A percentile compares a stretch with the other conserved stretches of the same genome.
These are phyloP conservation scores for Ferrisia virgata DNA, from an alignment of 2,888 invertebrate genomes.

Conservation along the genomic window DNA sequence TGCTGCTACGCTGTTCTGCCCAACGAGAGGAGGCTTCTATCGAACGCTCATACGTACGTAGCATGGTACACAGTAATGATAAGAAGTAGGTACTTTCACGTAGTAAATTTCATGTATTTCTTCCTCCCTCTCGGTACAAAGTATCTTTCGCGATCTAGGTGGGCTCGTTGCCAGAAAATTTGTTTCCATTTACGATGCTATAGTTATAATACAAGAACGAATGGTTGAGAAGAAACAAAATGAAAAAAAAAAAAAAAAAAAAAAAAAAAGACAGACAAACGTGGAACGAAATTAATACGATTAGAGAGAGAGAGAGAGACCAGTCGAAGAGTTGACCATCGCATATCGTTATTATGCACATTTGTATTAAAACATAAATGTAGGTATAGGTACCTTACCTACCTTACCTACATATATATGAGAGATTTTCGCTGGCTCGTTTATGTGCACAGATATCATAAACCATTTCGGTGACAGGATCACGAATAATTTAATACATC, in stretches of 20 bases:
- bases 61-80: too few relatives aligned
- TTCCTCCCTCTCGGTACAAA: not conserved
- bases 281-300: not conserved
- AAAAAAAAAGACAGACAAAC: not conserved
- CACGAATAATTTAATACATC: constrained; percentile 8
- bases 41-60: too few relatives aligned
- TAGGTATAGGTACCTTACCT: too few relatives aligned
- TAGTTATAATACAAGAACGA: not conserved
- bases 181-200: not conserved
- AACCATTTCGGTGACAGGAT: constrained; percentile 9
- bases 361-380: too few relatives aligned
- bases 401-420: not conserved
- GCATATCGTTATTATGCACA: not conserved
- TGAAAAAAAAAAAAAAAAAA: not conserved
- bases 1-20: too few relatives aligned
- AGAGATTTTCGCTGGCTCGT: not conserved
- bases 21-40: too few relatives aligned
- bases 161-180: constrained; percentile 23
- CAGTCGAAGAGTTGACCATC: constrained; percentile 1
- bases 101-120: not conserved
- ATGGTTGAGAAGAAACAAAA: not conserved
- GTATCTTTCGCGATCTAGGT: not conserved
- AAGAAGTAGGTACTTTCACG: not conserved
- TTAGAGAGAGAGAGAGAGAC: not conserved
- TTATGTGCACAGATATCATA: not conserved